Base-by-base conservation (phyloP, 2,113 vertebrate species). In the Phodopus roborovskii region DNA sequence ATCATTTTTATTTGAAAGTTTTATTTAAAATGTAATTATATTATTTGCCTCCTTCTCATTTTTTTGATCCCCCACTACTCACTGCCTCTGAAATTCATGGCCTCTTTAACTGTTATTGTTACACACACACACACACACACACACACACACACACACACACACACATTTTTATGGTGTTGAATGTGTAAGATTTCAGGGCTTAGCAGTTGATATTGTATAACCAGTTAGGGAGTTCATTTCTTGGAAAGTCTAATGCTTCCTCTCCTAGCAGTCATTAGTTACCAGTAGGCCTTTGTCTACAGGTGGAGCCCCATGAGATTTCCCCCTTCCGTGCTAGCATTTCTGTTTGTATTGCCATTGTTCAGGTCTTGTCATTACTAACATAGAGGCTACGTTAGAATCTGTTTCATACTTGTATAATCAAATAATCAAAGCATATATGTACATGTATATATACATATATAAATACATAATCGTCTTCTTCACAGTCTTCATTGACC, bases 401-500 rank as follows among this genome's bases (percentile, higher is more conserved):
- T 58, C 2, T 60, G 12, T 68, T 78, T 94, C n/a, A 53, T 78
- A 56, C 12, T 39, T 64, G 0, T 91, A 58, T 33, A 89, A 78
- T 58, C 71, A 94, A 81, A 74, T 92, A 79, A 62, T n/a, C 13
- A 87, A 89, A 92, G 22, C 24, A 73, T 75, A 15, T 75, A 45
- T 15, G 13, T 45, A 75, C 20, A 39, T 77, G 6, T 77, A 48
- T 77, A 26, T 77, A 22, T 1, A 16, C 13, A 66, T 20, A 19
- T 20, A 53, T 56, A 7, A 78, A 70, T 87, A 1, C 26, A 73
- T 82, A 36, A 62, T 36, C 39, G 87, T 84, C 60, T 85, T 79
- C 53, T 56, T 93, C 84, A 81, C 15, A 8, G 24, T 74, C 10
- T 60, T 71, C 42, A 45, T 70, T 62, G 48, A 85, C 56, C 48